Evolutionary conservation across 2,888 invertebrate species (phyloP).

Genomic region (Yponomeuta sedellus): DNA sequence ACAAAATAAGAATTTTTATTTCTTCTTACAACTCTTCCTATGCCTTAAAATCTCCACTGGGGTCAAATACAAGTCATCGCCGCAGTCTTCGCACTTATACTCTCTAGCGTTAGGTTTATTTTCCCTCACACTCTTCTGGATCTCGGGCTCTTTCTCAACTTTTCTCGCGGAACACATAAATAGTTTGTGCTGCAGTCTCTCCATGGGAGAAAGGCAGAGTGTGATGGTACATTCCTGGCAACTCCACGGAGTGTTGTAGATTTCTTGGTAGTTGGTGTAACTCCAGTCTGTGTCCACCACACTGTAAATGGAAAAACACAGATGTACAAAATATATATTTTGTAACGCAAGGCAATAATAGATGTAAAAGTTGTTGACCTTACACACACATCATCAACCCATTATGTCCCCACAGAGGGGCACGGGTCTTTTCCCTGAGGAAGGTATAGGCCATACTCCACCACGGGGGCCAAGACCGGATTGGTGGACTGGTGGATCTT

Average conservation of each 20-base stretch:
- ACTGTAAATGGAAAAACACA: slow-evolving; percentile 49
- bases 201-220: slow-evolving; percentile 80
- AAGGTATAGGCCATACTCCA: too few species aligned
- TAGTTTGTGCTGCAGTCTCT: slow-evolving; percentile 84
- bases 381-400: too few species aligned
- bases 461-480: too few species aligned
- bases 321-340: not conserved
- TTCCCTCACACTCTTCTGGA: slow-evolving; percentile 35
- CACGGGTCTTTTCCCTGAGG: too few species aligned
- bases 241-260: slow-evolving; percentile 80
- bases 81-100: slow-evolving; percentile 85
- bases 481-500: too few species aligned
- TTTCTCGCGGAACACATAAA: slow-evolving; percentile 58
- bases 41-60: slow-evolving; percentile 92
- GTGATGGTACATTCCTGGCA: slow-evolving; percentile 82
- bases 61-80: slow-evolving; percentile 80
- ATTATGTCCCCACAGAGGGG: too few species aligned
- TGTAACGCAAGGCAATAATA: too few species aligned
- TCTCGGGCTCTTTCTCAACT: slow-evolving; percentile 41
- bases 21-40: slow-evolving; percentile 78
- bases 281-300: slow-evolving; percentile 83
- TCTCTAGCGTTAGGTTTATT: slow-evolving; percentile 75
- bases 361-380: too few species aligned
- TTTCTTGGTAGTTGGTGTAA: slow-evolving; percentile 75
- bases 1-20: slow-evolving; percentile 33